Evolutionary conservation across 30 jellyfish, hydroid and myxozoan species (phyloP), one percentile per base, ranked within the genome.

Genomic region (Pelagia noctiluca): DNA sequence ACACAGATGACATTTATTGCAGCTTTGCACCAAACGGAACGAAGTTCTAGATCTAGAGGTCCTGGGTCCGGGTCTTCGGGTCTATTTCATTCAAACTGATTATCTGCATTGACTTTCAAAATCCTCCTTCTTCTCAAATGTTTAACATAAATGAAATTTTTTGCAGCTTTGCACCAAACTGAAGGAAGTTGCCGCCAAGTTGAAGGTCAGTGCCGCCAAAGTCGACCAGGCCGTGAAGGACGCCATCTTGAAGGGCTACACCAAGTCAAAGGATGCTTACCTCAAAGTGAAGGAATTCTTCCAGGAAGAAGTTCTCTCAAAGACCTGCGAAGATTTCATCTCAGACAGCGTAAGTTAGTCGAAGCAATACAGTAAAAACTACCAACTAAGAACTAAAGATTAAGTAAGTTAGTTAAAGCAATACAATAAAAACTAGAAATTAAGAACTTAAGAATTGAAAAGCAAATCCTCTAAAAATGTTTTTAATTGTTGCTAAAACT

Each of bases 251-350:
- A 82, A 82, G 26, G 97, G 97, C 64, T 69, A 72, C 38, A 25
- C 69, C 46, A 89, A 76, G 26, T 50, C 91, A 34, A 34, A 81
- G 8, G 97, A 52, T 29, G 49, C 76, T 36, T 50, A 62, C 53
- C 21, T 48, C 34, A 34, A 53, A 12, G 97, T 83, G 71, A 63
- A 49, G 49, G 90, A 74, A 10, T 89, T 72, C 83, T 81, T 71
- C 69, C 64, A 81, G 22, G 38, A 74, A 0, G 89, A 78, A 57
- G 87, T 89, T n/a, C 49, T 50, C 2, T 19, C 86, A 63, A 89
- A 89, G 88, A 81, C 54, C 49, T 89, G 97, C 82, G 90, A 89
- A 52, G 97, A 89, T 53, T 76, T 89, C 63, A 54, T 82, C 8
- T 80, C 97, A 23, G 90, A 42, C 2, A 63, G 76, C 18, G 50